A percentile compares a stretch with the other conserved stretches of the same genome.
Conservation (phyloP, 2,888 invertebrate species). For the Catocala fraxini region DNA sequence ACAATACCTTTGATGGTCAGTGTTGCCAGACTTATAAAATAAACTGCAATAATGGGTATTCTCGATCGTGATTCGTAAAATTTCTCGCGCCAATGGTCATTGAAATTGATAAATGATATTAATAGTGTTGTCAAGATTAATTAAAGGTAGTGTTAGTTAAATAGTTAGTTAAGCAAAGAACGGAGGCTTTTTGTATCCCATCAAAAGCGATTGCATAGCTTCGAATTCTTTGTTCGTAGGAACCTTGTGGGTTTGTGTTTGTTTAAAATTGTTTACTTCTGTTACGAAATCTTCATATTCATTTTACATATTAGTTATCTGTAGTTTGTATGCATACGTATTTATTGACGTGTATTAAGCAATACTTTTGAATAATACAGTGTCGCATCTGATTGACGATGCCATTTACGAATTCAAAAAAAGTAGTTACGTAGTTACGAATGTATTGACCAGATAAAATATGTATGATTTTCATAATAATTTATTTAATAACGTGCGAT, state of each 20-base stretch:
- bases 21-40: slow-evolving; percentile 65
- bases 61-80: slow-evolving; percentile 65
- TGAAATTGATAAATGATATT: slow-evolving; percentile 84
- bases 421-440: too few relatives aligned
- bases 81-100: slow-evolving; percentile 70
- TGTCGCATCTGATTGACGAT: too few relatives aligned
- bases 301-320: slow-evolving; percentile 15
- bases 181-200: slow-evolving; percentile 69
- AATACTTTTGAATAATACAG: slow-evolving; percentile 3
- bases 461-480: neutral
- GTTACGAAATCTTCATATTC: slow-evolving; percentile 37
- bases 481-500: too few relatives aligned
- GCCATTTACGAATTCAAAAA: too few relatives aligned
- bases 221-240: slow-evolving; percentile 33
- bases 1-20: slow-evolving; percentile 61
- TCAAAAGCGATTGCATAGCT: slow-evolving; percentile 49
- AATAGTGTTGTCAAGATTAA: slow-evolving; percentile 84
- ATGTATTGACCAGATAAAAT: too few relatives aligned
- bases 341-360: slow-evolving; percentile 18
- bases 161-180: slow-evolving; percentile 82
- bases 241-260: slow-evolving; percentile 49
- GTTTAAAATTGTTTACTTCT: slow-evolving; percentile 48
- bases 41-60: slow-evolving; percentile 57
- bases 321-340: slow-evolving; percentile 7
- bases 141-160: slow-evolving; percentile 82